Conservation (phyloP, 2,113 vertebrate genomes). For the Rhinoderma darwinii region DNA sequence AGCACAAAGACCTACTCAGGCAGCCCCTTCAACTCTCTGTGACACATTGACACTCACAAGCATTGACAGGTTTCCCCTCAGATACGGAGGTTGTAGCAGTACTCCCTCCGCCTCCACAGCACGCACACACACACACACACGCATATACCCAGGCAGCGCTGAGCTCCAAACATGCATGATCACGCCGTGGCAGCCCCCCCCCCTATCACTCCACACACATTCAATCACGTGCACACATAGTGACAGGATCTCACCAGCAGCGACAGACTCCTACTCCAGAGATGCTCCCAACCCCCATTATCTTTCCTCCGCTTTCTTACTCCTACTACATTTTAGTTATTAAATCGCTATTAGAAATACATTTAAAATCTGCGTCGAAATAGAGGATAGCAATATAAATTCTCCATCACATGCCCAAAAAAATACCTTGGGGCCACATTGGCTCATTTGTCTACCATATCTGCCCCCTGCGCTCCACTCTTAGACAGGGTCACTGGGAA, state of each 20-base stretch:
- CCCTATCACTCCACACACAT: constrained; percentile 43
- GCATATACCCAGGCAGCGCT: background rate
- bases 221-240: background rate
- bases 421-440: background rate
- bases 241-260: constrained; percentile 34
- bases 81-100: background rate
- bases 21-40: background rate
- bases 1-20: background rate
- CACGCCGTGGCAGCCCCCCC: constrained; percentile 5
- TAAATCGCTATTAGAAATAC: background rate
- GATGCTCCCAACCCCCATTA: constrained; percentile 25
- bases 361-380: background rate
- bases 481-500: background rate
- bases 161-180: constrained; percentile 23
- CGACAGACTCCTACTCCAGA: constrained; percentile 44
- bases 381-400: background rate
- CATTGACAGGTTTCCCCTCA: constrained; percentile 31
- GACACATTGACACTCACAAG: constrained; percentile 32
- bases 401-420: background rate
- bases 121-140: background rate
- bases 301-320: background rate
- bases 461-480: background rate
- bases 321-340: background rate
- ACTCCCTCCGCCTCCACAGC: background rate
- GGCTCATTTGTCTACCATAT: background rate